Evolutionary conservation across 2,113 vertebrate species (phyloP).

Genomic region (Donacobius atricapilla): DNA sequence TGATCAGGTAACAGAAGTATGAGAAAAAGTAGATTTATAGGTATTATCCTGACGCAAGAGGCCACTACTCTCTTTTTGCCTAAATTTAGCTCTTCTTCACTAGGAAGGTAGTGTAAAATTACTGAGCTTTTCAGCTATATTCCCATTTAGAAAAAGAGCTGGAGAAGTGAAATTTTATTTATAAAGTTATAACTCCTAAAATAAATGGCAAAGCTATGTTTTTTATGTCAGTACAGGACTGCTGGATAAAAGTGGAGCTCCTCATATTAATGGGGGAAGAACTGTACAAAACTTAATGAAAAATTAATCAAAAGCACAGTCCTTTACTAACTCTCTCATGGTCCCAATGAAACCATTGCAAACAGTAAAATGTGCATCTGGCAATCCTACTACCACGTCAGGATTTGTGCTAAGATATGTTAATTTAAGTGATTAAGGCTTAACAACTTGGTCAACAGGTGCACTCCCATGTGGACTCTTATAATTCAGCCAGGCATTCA

Average conservation of each 20-base stretch:
- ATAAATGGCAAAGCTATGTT: background rate
- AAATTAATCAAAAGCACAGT: conserved; percentile 1
- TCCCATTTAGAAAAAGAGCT: background rate
- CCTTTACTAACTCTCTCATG: background rate
- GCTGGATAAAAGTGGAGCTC: background rate
- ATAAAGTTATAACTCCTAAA: background rate
- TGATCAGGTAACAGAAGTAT: background rate
- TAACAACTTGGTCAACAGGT: background rate
- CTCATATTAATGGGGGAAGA: background rate
- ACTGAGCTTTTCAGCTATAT: background rate
- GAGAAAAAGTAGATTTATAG: background rate
- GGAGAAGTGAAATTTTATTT: background rate
- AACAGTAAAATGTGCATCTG: conserved; percentile 8
- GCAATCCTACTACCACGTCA: background rate
- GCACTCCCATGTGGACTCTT: background rate
- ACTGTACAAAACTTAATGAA: background rate
- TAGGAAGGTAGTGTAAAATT: background rate
- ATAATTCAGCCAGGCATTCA: background rate
- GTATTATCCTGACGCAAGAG: background rate
- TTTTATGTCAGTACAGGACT: background rate
- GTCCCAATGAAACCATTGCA: background rate
- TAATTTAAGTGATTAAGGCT: background rate
- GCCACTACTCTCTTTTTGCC: background rate
- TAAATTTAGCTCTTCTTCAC: background rate
- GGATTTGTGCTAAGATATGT: background rate